Evolutionary conservation across 2,888 invertebrate genomes (phyloP), one percentile per base, ranked within the genome.

Genomic region (Spatulosminthurus flaviceps): DNA sequence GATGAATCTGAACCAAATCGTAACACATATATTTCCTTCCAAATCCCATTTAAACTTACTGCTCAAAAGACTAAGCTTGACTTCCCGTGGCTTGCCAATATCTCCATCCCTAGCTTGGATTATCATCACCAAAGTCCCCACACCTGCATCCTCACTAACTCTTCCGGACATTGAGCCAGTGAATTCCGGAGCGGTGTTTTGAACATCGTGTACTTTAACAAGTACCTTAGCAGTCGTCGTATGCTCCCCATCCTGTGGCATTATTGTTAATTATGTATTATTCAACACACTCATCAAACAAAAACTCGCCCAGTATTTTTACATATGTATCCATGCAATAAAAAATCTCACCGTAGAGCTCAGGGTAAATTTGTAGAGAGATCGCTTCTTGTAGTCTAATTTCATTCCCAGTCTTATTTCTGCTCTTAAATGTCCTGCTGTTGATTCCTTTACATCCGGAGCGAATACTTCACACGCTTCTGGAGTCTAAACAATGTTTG

Each of bases 131-230:
- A 93, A 88, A 0, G 94, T 93, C 16, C 95, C 95, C 60, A 96
- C 94, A 0, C 93, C 92, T 78, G 93, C 94, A 86, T 95, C 94
- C 87, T 96, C 96, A 28, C 91, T 90, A 42, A 95, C 90, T 28
- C 95, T 92, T 0, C 93, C 93, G 19, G 93, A 92, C 77, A 95
- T 89, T 0, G 94, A 91, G 0, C 94, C 94, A 70, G 92, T 91
- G 88, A 96, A 96, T 77, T 93, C 91, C 0, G 96, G 96, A 0
- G 95, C 94, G 0, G 92, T 93, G 87, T 96, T 95, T 89, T 96
- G 96, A 0, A 95, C 92, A 87, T 96, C 95, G 81, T 92, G 90
- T 0, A 96, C 93, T 82, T 92, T 92, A 29, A 95, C 92, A 86
- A 93, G 92, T 19, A 95, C 92, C 72, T 91, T 91, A 0, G 93